Base-by-base conservation (phyloP, 2,888 invertebrate species). In the Atethmia centrago region DNA sequence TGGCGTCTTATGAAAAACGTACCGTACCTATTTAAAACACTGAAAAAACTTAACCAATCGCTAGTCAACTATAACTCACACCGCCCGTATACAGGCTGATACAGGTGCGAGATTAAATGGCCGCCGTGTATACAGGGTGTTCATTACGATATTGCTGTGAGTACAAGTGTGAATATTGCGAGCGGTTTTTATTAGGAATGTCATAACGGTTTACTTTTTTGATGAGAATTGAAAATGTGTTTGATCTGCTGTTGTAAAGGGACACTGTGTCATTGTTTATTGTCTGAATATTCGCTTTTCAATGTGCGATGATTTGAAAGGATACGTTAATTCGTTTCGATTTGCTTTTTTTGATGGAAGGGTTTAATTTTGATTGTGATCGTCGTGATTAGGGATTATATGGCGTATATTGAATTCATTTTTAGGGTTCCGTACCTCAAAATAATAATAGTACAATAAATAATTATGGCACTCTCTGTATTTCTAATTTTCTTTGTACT, bases 81-180 rank as follows among this genome's bases (percentile, higher is more conserved):
- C 86, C 86, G 74, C 63, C 79, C 63, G 82, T 89, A 90, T 92
- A 93, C 93, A 93, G 93, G 87, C 88, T 92, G 95, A 95, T 96
- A 95, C 96, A 95, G 96, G 96, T 96, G 96, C 93, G 95, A 96
- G 95, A 95, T 96, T 95, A 95, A 96, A 96, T 95, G 95, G 95
- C 93, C 92, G 89, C 92, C 94, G 93, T 94, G 94, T 94, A 94
- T 95, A 95, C 94, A 95, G 94, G 93, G 89, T 95, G 95, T 96
- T 96, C 96, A 95, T 96, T 96, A 96, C 95, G 95, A 94, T 95
- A 95, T 96, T 95, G 95, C 94, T 92, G 93, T 93, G 92, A 92
- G 92, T 91, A 93, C 93, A 92, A 93, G 36, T 36, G 36, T 91
- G 93, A 91, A 93, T 94, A 95, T 94, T 93, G 94, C 93, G 90